Evolutionary conservation across 1,140 invertebrate genomes (phyloP).

Genomic region (Solen grandis): DNA sequence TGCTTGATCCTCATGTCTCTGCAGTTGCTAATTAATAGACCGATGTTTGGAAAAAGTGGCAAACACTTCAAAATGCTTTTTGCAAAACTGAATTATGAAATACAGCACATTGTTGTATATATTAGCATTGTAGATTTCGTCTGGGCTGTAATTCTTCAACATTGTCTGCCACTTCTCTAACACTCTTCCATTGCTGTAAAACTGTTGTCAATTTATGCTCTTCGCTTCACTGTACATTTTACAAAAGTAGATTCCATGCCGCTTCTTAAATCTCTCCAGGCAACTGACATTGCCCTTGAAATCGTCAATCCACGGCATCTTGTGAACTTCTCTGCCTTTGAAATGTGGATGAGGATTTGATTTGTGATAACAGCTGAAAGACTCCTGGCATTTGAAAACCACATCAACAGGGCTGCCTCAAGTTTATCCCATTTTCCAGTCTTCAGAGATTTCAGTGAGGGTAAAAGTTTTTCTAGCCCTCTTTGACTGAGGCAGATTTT

Average conservation of each 20-base stretch:
- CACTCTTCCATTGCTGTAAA: background rate
- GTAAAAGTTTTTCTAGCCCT: background rate
- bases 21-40: too few relatives aligned
- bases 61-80: too few relatives aligned
- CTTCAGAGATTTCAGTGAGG: background rate
- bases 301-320: background rate
- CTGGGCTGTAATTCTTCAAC: background rate
- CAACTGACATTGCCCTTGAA: background rate
- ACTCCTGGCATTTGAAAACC: background rate
- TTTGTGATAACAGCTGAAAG: background rate
- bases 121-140: too few relatives aligned
- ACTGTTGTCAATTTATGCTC: background rate
- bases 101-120: too few relatives aligned
- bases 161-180: background rate
- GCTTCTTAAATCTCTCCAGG: background rate
- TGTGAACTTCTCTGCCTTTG: background rate
- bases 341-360: background rate
- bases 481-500: conserved; percentile 31
- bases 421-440: background rate
- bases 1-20: too few relatives aligned
- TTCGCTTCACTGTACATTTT: background rate
- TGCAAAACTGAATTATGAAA: too few relatives aligned
- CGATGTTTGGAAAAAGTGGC: too few relatives aligned
- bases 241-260: background rate
- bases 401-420: background rate